Evolutionary conservation across 2,113 vertebrate genomes (phyloP).

Genomic region (Garra rufa): DNA sequence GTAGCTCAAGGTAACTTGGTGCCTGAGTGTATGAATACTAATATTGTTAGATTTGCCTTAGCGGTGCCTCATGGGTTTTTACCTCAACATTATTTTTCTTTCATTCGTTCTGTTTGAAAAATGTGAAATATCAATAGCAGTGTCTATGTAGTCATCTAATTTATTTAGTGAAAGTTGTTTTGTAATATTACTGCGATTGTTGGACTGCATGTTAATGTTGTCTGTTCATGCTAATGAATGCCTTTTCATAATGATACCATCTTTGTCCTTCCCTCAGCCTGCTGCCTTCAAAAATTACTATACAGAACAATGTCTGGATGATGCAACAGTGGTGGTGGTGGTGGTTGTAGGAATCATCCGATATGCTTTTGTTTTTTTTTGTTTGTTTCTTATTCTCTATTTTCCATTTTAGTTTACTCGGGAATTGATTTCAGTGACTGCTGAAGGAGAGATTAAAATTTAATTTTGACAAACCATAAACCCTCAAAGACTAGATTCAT

Average conservation of each 20-base stretch:
- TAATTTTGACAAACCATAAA: conserved; percentile 29
- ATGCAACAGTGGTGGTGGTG: neutral
- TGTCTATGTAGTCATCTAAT: neutral
- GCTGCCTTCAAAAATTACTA: conserved; percentile 19
- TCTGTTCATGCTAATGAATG: conserved; percentile 19
- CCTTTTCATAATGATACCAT: conserved; percentile 53
- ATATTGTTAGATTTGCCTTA: neutral
- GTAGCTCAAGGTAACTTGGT: conserved; percentile 23
- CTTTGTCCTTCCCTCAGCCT: conserved; percentile 29
- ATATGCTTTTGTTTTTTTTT: neutral
- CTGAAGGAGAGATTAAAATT: conserved; percentile 16
- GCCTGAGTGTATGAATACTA: neutral
- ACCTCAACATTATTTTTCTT: neutral
- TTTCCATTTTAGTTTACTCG: neutral
- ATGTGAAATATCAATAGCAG: neutral
- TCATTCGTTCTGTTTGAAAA: neutral
- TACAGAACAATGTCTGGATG: conserved; percentile 36
- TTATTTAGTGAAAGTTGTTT: neutral
- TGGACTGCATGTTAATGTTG: conserved; percentile 57
- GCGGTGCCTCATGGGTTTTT: neutral
- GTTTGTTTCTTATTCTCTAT: neutral
- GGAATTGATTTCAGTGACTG: neutral
- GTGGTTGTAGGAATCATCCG: neutral
- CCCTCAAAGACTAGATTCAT: conserved; percentile 3
- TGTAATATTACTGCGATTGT: conserved; percentile 19